Percentiles rank a stretch among this genome's conserved stretches.
phyloP scores from a whole-genome alignment of 2,888 invertebrate species.

The Tiliacea aurago region DNA sequence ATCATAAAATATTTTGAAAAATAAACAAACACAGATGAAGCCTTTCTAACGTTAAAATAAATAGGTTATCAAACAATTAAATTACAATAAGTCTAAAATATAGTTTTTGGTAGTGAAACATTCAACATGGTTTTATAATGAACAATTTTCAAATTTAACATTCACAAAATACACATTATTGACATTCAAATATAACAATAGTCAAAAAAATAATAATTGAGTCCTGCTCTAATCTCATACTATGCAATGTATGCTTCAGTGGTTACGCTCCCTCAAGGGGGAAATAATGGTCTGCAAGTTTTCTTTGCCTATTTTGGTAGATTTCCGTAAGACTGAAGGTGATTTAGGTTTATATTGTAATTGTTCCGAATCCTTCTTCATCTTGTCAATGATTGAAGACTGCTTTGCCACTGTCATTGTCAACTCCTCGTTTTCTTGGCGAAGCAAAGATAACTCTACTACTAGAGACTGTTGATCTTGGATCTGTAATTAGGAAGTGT shows the following conservation, averaged over 20 bases:
- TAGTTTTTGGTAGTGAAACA: constrained; percentile 49
- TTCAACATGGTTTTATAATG: constrained; percentile 57
- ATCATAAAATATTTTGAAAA: constrained; percentile 56
- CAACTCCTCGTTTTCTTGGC: constrained; percentile 88
- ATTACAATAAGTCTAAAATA: constrained; percentile 36
- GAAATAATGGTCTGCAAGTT: constrained; percentile 83
- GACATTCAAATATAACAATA: constrained; percentile 30
- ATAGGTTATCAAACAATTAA: constrained; percentile 45
- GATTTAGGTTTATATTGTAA: constrained; percentile 82
- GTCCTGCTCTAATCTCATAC: constrained; percentile 8
- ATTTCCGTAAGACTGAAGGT: constrained; percentile 82
- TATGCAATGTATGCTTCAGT: constrained; percentile 55
- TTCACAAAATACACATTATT: constrained; percentile 39
- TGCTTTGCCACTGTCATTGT: constrained; percentile 86
- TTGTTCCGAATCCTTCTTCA: constrained; percentile 84
- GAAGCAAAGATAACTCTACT: constrained; percentile 85
- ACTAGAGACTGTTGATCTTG: constrained; percentile 88
- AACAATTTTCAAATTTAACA: constrained; percentile 59
- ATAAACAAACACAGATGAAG: constrained; percentile 58
- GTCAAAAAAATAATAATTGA: constrained; percentile 7
- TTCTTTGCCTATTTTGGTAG: constrained; percentile 86
- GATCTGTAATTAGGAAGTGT: constrained; percentile 75
- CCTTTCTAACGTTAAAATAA: constrained; percentile 49
- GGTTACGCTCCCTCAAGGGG: constrained; percentile 86
- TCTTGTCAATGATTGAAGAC: constrained; percentile 84